phyloP scores from a whole-genome alignment of 2,113 vertebrate species.

The Dipodomys spectabilis region DNA sequence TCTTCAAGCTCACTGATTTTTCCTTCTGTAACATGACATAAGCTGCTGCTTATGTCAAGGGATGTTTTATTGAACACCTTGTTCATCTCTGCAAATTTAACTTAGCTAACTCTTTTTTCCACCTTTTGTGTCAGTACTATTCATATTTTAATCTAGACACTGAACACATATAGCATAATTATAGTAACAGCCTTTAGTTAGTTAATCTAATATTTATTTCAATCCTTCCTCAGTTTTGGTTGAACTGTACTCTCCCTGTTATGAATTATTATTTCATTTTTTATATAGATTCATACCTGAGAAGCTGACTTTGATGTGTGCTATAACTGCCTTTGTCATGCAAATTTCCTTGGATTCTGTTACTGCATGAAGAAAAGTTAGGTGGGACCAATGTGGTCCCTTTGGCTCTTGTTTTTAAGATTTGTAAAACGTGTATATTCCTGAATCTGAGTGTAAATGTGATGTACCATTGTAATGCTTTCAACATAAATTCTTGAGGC shows the following conservation, averaged over 20 bases:
- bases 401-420: not conserved
- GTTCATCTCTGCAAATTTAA: not conserved
- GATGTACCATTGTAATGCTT: no score
- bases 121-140: not conserved
- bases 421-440: not conserved
- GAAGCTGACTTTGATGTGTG: not conserved
- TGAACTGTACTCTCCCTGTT: not conserved
- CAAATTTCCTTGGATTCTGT: conserved; percentile 4
- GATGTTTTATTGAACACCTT: not conserved
- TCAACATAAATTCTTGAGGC: no score
- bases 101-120: not conserved
- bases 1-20: not conserved
- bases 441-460: no score
- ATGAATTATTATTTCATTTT: conserved; percentile 6
- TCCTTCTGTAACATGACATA: not conserved
- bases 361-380: not conserved
- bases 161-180: not conserved
- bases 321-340: not conserved
- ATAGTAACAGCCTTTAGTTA: not conserved
- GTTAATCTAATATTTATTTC: not conserved
- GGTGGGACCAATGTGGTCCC: not conserved
- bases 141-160: not conserved
- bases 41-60: not conserved
- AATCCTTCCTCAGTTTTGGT: conserved; percentile 7
- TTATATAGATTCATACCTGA: not conserved